Percentiles rank a stretch among this genome's conserved stretches.
These are phyloP conservation scores for Argyrosomus regius DNA, from an alignment of 2,797 vertebrate genomes.

Conservation along the genomic window DNA sequence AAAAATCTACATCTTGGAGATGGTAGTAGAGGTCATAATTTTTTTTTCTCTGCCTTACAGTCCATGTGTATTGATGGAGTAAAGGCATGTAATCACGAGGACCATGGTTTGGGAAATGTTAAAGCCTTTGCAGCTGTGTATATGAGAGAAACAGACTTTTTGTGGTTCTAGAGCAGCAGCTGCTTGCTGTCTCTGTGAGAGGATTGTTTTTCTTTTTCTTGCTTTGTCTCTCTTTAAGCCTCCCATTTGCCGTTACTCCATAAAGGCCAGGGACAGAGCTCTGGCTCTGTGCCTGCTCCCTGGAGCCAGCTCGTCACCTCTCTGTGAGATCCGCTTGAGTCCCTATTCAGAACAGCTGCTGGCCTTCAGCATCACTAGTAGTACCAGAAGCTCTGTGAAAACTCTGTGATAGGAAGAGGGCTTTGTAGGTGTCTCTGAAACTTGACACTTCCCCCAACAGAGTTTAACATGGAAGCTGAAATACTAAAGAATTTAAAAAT, in stretches of 20 bases:
- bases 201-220: constrained; percentile 57
- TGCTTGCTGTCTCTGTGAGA: constrained; percentile 74
- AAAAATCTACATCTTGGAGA: neutral
- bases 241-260: constrained; percentile 73
- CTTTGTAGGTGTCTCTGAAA: constrained; percentile 13
- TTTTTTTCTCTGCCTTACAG: neutral
- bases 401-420: constrained; percentile 11
- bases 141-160: constrained; percentile 62
- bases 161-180: constrained; percentile 78
- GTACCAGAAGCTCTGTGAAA: constrained; percentile 43
- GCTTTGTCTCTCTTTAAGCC: constrained; percentile 78
- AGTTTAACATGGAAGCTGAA: neutral
- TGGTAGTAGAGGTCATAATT: constrained; percentile 2
- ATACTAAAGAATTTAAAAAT: neutral
- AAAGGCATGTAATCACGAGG: constrained; percentile 35
- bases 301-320: constrained; percentile 62
- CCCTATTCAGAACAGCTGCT: constrained; percentile 71
- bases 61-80: constrained; percentile 25
- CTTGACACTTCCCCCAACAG: neutral
- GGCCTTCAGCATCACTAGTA: constrained; percentile 44
- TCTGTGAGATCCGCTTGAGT: constrained; percentile 56
- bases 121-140: constrained; percentile 73
- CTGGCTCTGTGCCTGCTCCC: constrained; percentile 76
- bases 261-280: constrained; percentile 70
- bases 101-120: constrained; percentile 48